These are phyloP conservation scores for Hydroisotoma schaefferi DNA, from an alignment of 2,888 invertebrate genomes.

Conservation along the genomic window DNA sequence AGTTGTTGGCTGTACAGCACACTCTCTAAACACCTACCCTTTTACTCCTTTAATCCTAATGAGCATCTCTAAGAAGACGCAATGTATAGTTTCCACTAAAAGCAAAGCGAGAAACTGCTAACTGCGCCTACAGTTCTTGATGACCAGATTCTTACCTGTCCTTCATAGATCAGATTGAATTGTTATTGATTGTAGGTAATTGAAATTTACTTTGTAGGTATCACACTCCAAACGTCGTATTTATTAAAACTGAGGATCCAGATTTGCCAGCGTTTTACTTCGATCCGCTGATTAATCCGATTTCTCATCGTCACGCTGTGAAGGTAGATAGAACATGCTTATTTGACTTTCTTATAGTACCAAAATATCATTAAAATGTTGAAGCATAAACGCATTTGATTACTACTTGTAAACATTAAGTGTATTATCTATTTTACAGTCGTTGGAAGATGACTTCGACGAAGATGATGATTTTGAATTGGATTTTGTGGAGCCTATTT, in stretches of 20 bases:
- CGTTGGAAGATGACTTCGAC: slow-evolving; percentile 58
- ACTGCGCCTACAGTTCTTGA: slow-evolving; percentile 15
- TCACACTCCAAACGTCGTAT: slow-evolving; percentile 98
- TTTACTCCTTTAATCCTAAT: not conserved
- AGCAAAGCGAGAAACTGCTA: slow-evolving; percentile 16
- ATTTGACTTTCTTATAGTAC: not conserved
- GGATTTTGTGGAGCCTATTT: slow-evolving; percentile 83
- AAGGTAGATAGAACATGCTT: slow-evolving; percentile 57
- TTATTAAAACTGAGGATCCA: slow-evolving; percentile 99
- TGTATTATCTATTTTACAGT: slow-evolving; percentile 14
- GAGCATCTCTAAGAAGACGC: not conserved
- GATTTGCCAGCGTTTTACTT: slow-evolving; percentile 99
- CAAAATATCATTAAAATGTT: not conserved
- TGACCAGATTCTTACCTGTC: not conserved
- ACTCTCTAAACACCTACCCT: not conserved
- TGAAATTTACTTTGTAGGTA: slow-evolving; percentile 66
- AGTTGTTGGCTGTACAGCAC: too few species aligned
- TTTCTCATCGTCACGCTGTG: slow-evolving; percentile 86
- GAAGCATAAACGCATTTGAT: not conserved
- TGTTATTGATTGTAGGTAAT: not conserved
- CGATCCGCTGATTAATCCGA: slow-evolving; percentile 98
- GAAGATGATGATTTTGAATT: slow-evolving; percentile 92
- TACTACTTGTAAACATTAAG: not conserved
- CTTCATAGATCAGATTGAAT: not conserved
- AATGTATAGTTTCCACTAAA: not conserved